phyloP scores from a whole-genome alignment of 2,113 vertebrate species.

The Cyanoliseus patagonus region DNA sequence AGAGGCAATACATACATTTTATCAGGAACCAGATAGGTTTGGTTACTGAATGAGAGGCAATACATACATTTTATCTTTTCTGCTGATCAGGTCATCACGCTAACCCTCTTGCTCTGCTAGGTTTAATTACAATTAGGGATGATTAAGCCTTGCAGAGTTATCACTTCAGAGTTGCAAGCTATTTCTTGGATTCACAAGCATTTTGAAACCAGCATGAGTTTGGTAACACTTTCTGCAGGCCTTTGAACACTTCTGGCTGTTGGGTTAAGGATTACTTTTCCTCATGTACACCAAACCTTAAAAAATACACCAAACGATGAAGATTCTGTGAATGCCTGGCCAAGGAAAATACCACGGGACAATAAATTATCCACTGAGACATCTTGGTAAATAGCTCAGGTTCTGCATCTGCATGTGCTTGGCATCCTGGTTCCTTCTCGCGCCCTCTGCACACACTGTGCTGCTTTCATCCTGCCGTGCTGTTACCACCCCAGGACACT shows the following conservation, averaged over 20 bases:
- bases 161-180: neutral
- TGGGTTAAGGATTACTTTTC: neutral
- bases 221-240: neutral
- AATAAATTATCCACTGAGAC: neutral
- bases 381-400: neutral
- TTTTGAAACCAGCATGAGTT: neutral
- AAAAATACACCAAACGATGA: neutral
- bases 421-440: fast-evolving
- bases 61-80: neutral
- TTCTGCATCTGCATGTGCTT: fast-evolving
- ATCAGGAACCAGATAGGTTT: neutral
- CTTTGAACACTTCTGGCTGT: neutral
- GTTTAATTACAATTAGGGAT: neutral
- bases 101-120: neutral
- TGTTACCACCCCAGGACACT: neutral
- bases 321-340: neutral
- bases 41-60: neutral
- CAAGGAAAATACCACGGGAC: neutral
- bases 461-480: neutral
- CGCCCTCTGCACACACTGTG: fast-evolving
- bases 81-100: neutral
- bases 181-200: neutral
- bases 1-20: neutral
- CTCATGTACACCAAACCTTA: fast-evolving
- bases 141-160: neutral